These are phyloP conservation scores for Drosophila busckii DNA, from an alignment of 1,140 invertebrate genomes.

Conservation along the genomic window DNA sequence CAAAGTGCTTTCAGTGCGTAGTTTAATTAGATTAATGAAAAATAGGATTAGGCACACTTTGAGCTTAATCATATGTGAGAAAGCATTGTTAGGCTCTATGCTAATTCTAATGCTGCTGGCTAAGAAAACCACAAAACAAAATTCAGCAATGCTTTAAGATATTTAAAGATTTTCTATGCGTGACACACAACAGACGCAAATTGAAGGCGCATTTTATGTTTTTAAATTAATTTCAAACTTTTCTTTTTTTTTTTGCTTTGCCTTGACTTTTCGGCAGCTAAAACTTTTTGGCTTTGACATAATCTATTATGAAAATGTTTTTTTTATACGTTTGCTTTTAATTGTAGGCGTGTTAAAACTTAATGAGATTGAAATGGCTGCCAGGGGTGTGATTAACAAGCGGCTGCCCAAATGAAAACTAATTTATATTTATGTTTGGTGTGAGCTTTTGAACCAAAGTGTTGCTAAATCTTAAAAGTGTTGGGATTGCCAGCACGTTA, in stretches of 20 bases:
- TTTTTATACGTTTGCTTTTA: constrained; percentile 28
- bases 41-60: constrained; percentile 40
- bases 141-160: constrained; percentile 11
- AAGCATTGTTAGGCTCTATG: too few species aligned
- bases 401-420: not conserved
- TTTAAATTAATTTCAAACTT: constrained; percentile 53
- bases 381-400: constrained; percentile 28
- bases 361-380: constrained; percentile 46
- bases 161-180: constrained; percentile 38
- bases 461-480: constrained; percentile 18
- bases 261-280: constrained; percentile 39
- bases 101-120: not conserved
- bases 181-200: constrained; percentile 55
- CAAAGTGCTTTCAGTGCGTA: constrained; percentile 38
- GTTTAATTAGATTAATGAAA: constrained; percentile 61
- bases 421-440: constrained; percentile 32
- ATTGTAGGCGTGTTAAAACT: constrained; percentile 54
- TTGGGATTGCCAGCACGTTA: constrained; percentile 19
- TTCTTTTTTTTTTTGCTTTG: constrained; percentile 13
- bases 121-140: not conserved
- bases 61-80: not conserved
- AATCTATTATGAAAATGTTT: constrained; percentile 19
- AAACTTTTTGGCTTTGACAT: constrained; percentile 30
- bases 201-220: constrained; percentile 44
- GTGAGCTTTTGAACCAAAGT: not conserved